These are phyloP conservation scores for Marasmarcha lunaedactyla DNA, from an alignment of 2,888 invertebrate genomes.

Conservation along the genomic window DNA sequence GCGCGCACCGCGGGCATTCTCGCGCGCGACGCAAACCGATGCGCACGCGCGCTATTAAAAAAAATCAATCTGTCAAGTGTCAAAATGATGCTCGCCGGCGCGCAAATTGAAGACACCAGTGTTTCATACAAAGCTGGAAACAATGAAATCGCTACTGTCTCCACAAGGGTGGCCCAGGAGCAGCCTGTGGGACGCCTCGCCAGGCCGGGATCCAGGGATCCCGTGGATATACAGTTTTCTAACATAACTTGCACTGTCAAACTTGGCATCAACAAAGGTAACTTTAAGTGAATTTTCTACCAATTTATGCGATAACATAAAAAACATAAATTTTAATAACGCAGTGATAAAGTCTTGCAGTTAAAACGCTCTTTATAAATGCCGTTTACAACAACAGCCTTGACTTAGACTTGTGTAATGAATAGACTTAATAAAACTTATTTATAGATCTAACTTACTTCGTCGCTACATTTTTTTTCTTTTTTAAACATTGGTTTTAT, in stretches of 20 bases:
- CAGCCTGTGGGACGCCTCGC: neutral
- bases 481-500: too few relatives aligned
- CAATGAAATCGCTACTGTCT: constrained; percentile 11
- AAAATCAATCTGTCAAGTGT: constrained; percentile 2
- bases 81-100: constrained; percentile 60
- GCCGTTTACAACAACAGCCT: too few relatives aligned
- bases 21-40: constrained; percentile 27
- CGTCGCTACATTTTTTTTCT: too few relatives aligned
- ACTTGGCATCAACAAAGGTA: constrained; percentile 80
- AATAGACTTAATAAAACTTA: too few relatives aligned
- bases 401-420: too few relatives aligned
- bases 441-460: too few relatives aligned
- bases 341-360: neutral
- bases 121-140: constrained; percentile 28
- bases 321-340: neutral
- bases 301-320: neutral
- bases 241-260: constrained; percentile 80
- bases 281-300: constrained; percentile 23
- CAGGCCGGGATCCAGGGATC: constrained; percentile 40
- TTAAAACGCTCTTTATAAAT: neutral
- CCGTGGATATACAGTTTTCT: constrained; percentile 80
- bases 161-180: constrained; percentile 6
- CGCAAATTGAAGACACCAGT: constrained; percentile 47
- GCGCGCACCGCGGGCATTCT: constrained; percentile 31
- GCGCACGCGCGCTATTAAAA: constrained; percentile 32